Evolutionary conservation across 2,888 invertebrate genomes (phyloP), one percentile per base, ranked within the genome.

Genomic region (Scrobipalpa atriplicella): DNA sequence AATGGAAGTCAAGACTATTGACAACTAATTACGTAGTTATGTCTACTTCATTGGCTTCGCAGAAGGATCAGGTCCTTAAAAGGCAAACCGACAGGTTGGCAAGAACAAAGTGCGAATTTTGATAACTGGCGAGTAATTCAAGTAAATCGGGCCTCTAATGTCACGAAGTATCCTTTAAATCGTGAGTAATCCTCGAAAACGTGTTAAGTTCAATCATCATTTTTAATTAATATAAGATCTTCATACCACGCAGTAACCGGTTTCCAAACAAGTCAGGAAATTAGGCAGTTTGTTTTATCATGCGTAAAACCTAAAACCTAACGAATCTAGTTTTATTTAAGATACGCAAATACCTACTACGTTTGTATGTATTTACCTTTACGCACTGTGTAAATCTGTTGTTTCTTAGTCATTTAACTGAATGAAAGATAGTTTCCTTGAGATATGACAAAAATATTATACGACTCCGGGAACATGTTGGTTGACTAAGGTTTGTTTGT

Each of bases 11-110:
- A 38, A 52, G 16, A 47, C 43, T 41, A 61, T 61, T 61, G 39
- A 61, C 61, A 47, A 21, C 47, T 61, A 61, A 62, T 62, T 47
- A 47, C 39, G 7, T 11, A 11, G 54, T 54, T 54, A 54, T 21
- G 21, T 8, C 21, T 47, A 47, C 62, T 62, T 47, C 47, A 47
- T 62, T 47, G 54, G 21, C 19, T 47, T 13, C 54, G n/a, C 63
- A 63, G n/a, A 63, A 63, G 51, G 51, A 63, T 63, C 63, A 18
- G 18, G n/a, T 10, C 47, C 63, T 51, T 63, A 51, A 63, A 63
- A 16, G 63, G 51, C 21, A 21, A 41, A 36, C 13, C 11, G 51
- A 21, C 29, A 21, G 29, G 51, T 18, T 56, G 47, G 63, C 51
- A 7, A 47, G 43, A 62, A 47, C 51, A 63, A 51, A 52, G 51